Evolutionary conservation across 2,113 vertebrate genomes (phyloP), one percentile per base, ranked within the genome.

Genomic region (Carassius gibelio): DNA sequence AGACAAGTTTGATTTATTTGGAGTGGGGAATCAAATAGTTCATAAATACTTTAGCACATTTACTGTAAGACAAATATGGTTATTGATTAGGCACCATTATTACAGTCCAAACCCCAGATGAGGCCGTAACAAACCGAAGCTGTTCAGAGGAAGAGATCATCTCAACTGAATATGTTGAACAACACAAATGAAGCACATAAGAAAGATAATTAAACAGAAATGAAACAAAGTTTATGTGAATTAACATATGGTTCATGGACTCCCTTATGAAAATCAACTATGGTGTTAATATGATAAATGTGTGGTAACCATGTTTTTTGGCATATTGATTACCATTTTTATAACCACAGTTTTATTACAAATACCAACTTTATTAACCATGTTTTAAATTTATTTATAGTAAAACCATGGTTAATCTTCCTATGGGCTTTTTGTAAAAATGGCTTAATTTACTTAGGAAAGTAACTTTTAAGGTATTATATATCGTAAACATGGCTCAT

Each of bases 1-100:
- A 64, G 78, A 75, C 87, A 80, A 82, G 45, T 62, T 71, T 83
- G 79, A 90, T 89, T 92, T 89, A 92, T 93, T 93, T 92, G 90
- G 89, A 90, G 80, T 26, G 88, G 91, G 88, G 85, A 93, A 94
- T 95, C 94, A 94, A 95, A 95, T 95, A 93, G 94, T 94, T 94
- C 94, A 95, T 95, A 93, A 95, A 95, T 95, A 95, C 94, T 95
- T 95, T 90, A 95, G 91, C 91, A 89, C 90, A 77, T 93, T 95
- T 95, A 95, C 94, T 92, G 94, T 94, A 95, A 91, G 89, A 91
- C 89, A 85, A 92, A 90, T 91, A 94, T 92, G 91, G 92, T 83
- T 94, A 95, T 95, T 92, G 95, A 95, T 95, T 91, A 79, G 90
- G 91, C 92, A 34, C 92, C 92, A 93, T 92, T 95, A 95, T 94